A percentile compares a stretch with the other conserved stretches of the same genome.
Conservation (phyloP, 2,113 vertebrate species). For the Cebus imitator region DNA sequence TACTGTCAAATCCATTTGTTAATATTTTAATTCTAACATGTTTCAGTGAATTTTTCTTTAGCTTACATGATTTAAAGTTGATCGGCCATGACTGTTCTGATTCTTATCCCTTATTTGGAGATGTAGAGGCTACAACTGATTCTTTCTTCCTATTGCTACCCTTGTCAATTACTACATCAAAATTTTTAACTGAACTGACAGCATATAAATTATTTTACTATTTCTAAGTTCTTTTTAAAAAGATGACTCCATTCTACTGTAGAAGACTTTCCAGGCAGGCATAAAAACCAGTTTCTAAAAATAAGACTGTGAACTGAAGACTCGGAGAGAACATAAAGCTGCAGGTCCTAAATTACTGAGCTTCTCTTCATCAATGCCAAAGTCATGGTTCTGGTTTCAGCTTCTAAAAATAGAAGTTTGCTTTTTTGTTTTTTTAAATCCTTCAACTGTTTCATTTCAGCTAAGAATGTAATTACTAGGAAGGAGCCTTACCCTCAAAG, state of each 20-base stretch:
- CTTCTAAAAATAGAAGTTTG: conserved; percentile 59
- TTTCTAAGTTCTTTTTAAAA: background rate
- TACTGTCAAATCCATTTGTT: background rate
- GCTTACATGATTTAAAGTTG: background rate
- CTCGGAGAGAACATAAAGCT: background rate
- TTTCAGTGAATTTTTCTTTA: background rate
- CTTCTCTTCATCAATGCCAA: conserved; percentile 31
- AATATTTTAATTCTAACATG: background rate
- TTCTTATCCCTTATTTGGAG: background rate
- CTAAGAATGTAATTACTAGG: conserved; percentile 17
- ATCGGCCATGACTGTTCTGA: background rate
- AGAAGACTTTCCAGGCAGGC: background rate
- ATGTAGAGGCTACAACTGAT: background rate
- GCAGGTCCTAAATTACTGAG: conserved; percentile 21
- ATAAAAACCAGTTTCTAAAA: conserved; percentile 44
- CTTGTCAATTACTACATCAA: background rate
- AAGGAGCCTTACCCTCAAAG: conserved; percentile 18
- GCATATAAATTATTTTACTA: background rate
- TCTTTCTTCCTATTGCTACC: no score
- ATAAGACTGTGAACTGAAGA: background rate
- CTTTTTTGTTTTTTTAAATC: background rate
- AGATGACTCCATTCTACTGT: background rate
- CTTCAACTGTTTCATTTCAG: background rate
- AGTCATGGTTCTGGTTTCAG: conserved; percentile 40
- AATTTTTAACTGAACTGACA: background rate